Conservation (phyloP, 2,888 invertebrate species). For the Merodon equestris region DNA sequence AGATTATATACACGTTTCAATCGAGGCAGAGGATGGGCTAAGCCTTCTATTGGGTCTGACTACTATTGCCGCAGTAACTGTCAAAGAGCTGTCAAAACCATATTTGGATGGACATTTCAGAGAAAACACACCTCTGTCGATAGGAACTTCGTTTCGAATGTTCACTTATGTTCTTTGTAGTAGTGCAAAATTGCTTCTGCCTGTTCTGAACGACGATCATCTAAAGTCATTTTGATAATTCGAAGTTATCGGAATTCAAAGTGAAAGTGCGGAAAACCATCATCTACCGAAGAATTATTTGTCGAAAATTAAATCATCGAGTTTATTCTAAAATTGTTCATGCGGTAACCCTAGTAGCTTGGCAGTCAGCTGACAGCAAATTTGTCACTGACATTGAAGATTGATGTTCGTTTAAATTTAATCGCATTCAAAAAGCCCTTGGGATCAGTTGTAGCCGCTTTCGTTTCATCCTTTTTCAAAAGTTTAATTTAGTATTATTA, state of each 20-base stretch:
- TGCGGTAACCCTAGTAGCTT: too few species aligned
- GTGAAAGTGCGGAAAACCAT: constrained; percentile 24
- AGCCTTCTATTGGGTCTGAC: constrained; percentile 24
- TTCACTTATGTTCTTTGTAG: constrained; percentile 1
- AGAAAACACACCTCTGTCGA: constrained; percentile 12
- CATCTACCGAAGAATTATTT: too few species aligned
- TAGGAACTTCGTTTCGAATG: constrained; percentile 14
- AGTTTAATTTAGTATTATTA: too few species aligned
- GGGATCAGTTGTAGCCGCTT: too few species aligned
- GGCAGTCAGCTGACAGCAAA: too few species aligned
- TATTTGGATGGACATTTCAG: constrained; percentile 29
- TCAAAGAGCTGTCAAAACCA: constrained; percentile 24
- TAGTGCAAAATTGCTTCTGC: constrained; percentile 12
- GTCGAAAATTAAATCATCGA: too few species aligned
- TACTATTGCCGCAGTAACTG: constrained; percentile 30
- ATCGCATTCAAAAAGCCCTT: too few species aligned
- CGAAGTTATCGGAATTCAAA: constrained; percentile 24
- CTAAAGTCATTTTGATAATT: constrained; percentile 22
- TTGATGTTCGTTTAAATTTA: too few species aligned
- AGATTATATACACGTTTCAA: neutral
- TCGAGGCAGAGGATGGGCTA: constrained; percentile 11
- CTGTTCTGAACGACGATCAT: constrained; percentile 5
- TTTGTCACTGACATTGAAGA: too few species aligned
- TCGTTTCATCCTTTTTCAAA: too few species aligned
- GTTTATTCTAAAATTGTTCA: too few species aligned